Base-by-base conservation (phyloP, 2,888 invertebrate species). In the Agrochola litura region DNA sequence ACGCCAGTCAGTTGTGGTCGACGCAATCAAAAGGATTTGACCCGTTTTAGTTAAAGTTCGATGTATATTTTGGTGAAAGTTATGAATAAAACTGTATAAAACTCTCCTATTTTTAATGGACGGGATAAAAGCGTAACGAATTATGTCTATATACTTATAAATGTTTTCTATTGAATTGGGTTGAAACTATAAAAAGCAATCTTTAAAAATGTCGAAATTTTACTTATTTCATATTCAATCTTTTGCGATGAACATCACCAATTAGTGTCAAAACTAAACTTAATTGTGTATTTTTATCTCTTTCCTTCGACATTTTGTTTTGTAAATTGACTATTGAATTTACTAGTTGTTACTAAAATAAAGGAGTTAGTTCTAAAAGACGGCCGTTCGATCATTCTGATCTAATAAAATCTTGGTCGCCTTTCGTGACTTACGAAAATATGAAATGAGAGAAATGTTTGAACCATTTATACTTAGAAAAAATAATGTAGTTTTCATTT, bases 21-120 rank as follows among this genome's bases (percentile, higher is more conserved):
- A 46, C 12, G 14, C 58, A 60, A 74, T 79, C 68, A 60, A 9
- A 54, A 67, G 68, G 68, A 80, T 49, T 79, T 65, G 37, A 68
- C 73, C 73, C 19, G 30, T 64, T 56, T 73, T 2, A n/a, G n/a
- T n/a, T 37, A 63, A 71, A 79, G 46, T 52, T 69, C 19, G n/a
- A n/a, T n/a, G 16, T 46, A 65, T 63, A 46, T 68, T 56, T 64
- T 4, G 2, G 8, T 9, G 14, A 6, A 52, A n/a, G 43, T 58
- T 65, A 63, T 79, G 37, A 68, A 79, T 58, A 30, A 25, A 5
- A 46, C 43, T 37, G 22, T n/a, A 74, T 37, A 67, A 25, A 60
- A 52, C n/a, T 56, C 56, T 37, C 16, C 6, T 22, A 8, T 63
- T 61, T 56, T 66, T 52, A 19, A 16, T 37, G 6, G 16, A 0